A percentile compares a stretch with the other conserved stretches of the same genome.
Conservation (phyloP, 2,113 vertebrate species). For the Reinhardtius hippoglossoides region DNA sequence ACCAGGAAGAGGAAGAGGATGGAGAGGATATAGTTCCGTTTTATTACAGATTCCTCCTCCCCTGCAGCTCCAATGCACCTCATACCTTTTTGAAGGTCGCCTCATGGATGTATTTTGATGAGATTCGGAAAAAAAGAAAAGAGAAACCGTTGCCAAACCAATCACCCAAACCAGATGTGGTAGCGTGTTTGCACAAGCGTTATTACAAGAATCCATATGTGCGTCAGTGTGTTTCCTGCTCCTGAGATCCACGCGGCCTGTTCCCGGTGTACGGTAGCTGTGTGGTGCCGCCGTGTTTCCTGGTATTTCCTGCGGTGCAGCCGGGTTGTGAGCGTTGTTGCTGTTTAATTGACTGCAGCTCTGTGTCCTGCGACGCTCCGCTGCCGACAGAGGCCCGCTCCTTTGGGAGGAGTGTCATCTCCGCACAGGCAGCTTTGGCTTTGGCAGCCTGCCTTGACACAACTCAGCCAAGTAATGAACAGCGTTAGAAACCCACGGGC, state of each 20-base stretch:
- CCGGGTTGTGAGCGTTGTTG: slow-evolving; percentile 56
- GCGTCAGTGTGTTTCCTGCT: neutral
- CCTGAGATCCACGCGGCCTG: slow-evolving; percentile 9
- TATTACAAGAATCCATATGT: slow-evolving; percentile 17
- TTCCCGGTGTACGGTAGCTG: neutral
- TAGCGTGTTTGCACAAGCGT: slow-evolving; percentile 1
- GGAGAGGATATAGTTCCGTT: no score
- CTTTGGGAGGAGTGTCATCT: slow-evolving; percentile 53
- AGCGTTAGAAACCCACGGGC: slow-evolving; percentile 49
- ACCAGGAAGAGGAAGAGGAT: no score
- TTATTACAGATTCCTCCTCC: neutral
- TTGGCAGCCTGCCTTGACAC: slow-evolving; percentile 63
- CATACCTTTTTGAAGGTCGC: neutral
- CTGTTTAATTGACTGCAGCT: slow-evolving; percentile 71
- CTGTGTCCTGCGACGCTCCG: slow-evolving; percentile 59
- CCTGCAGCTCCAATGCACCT: neutral
- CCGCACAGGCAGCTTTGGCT: slow-evolving; percentile 39
- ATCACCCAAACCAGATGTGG: neutral
- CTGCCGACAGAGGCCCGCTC: slow-evolving; percentile 56
- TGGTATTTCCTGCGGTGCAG: slow-evolving; percentile 37
- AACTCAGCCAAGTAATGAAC: slow-evolving; percentile 69
- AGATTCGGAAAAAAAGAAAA: slow-evolving; percentile 30
- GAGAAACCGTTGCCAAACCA: neutral
- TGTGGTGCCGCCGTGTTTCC: slow-evolving; percentile 32
- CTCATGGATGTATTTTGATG: slow-evolving; percentile 19